Conservation (phyloP, 2,113 vertebrate genomes). For the Malaclemys terrapin region DNA sequence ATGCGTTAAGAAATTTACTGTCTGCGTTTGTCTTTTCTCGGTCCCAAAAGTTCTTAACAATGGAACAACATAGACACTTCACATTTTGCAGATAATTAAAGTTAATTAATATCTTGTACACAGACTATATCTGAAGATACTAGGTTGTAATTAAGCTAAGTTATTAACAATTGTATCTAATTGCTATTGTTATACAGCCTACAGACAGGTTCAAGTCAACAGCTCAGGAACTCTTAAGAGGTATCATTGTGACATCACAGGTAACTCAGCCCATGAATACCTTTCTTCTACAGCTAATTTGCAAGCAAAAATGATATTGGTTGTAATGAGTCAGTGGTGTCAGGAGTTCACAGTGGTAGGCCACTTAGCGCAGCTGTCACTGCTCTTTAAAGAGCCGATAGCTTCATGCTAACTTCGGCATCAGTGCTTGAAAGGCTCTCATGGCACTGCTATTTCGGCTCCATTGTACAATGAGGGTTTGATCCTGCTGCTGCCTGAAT, state of each 20-base stretch:
- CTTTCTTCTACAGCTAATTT: background rate
- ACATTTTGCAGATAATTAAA: background rate
- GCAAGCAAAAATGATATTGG: background rate
- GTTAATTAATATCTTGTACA: background rate
- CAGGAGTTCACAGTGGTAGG: background rate
- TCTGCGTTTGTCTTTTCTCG: background rate
- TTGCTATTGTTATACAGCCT: background rate
- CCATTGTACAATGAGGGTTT: background rate
- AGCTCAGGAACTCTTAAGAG: constrained; percentile 10
- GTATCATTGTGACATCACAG: background rate
- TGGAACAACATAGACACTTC: background rate
- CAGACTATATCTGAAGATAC: background rate
- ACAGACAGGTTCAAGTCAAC: constrained; percentile 34
- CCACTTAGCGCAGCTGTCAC: background rate
- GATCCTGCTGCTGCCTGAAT: background rate
- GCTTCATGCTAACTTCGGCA: background rate
- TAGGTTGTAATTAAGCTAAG: background rate
- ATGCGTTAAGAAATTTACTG: background rate
- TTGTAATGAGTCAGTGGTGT: constrained; percentile 24
- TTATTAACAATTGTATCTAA: constrained; percentile 30
- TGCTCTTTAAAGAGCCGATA: background rate
- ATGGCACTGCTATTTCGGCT: fast-evolving
- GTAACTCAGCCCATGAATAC: background rate
- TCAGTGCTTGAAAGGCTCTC: background rate
- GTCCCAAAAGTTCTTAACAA: background rate